A percentile compares a stretch with the other conserved stretches of the same genome.
These are phyloP conservation scores for Hyles vespertilio DNA, from an alignment of 1,140 invertebrate genomes.

Conservation along the genomic window DNA sequence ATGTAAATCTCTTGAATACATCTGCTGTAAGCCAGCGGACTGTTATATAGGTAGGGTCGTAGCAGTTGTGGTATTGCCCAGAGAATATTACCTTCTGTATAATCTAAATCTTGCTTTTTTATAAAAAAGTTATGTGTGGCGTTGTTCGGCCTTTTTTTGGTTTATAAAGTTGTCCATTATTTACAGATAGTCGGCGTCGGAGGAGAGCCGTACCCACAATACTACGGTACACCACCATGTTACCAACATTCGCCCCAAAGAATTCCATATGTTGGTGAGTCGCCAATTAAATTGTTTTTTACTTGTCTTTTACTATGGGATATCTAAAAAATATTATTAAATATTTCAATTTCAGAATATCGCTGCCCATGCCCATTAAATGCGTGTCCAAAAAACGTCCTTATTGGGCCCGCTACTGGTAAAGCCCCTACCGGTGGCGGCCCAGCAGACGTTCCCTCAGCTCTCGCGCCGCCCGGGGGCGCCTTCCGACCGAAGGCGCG, in stretches of 20 bases:
- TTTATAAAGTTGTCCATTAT: not conserved
- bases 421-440: slow-evolving; percentile 76
- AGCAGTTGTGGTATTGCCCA: too few species aligned
- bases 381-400: slow-evolving; percentile 97
- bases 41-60: too few species aligned
- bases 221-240: slow-evolving; percentile 79
- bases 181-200: slow-evolving; percentile 76
- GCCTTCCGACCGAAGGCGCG: slow-evolving; percentile 68
- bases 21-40: too few species aligned
- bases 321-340: too few species aligned
- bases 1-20: too few species aligned
- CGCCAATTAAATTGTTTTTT: not conserved
- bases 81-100: too few species aligned
- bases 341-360: slow-evolving; percentile 59
- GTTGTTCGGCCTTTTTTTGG: not conserved
- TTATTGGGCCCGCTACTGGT: slow-evolving; percentile 97
- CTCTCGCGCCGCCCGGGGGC: slow-evolving; percentile 61
- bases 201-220: slow-evolving; percentile 77
- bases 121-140: too few species aligned
- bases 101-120: too few species aligned
- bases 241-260: slow-evolving; percentile 83
- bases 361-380: slow-evolving; percentile 91
- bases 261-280: slow-evolving; percentile 80
- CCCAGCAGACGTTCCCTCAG: slow-evolving; percentile 68
- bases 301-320: too few species aligned